Evolutionary conservation across 2,113 vertebrate genomes (phyloP).

Genomic region (Gopherus evgoodei): DNA sequence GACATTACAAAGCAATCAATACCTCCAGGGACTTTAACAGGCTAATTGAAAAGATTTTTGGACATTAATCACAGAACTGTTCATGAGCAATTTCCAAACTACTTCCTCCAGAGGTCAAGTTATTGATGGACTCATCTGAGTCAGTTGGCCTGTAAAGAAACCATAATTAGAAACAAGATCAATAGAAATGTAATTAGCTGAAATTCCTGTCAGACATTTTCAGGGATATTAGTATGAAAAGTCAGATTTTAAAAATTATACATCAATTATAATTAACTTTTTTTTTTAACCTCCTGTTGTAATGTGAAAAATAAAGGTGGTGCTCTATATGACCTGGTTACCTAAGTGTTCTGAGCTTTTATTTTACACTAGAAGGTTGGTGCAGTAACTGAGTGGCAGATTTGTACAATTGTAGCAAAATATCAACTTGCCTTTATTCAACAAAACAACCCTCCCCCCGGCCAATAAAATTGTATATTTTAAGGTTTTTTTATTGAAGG

Average conservation of each 20-base stretch:
- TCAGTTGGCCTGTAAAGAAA: conserved; percentile 52
- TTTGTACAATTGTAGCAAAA: background rate
- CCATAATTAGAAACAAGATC: conserved; percentile 61
- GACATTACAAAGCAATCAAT: background rate
- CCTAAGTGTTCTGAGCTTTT: background rate
- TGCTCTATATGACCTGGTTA: background rate
- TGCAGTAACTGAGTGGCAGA: background rate
- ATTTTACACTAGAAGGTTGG: background rate
- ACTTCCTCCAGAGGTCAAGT: conserved; percentile 61
- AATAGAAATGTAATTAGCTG: conserved; percentile 27
- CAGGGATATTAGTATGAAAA: conserved; percentile 39
- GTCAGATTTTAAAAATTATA: conserved; percentile 25
- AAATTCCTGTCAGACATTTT: conserved; percentile 48
- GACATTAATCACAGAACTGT: background rate
- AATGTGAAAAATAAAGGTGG: background rate
- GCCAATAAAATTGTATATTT: too few species aligned
- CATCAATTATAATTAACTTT: background rate
- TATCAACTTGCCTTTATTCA: background rate
- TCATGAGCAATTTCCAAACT: conserved; percentile 62
- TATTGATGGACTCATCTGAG: conserved; percentile 53
- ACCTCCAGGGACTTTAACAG: conserved; percentile 26
- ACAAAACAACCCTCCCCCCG: background rate
- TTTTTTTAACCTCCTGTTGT: background rate
- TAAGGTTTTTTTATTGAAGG: background rate
- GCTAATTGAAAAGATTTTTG: conserved; percentile 49